Evolutionary conservation across 2,113 vertebrate genomes (phyloP).

Genomic region (Gopherus evgoodei): DNA sequence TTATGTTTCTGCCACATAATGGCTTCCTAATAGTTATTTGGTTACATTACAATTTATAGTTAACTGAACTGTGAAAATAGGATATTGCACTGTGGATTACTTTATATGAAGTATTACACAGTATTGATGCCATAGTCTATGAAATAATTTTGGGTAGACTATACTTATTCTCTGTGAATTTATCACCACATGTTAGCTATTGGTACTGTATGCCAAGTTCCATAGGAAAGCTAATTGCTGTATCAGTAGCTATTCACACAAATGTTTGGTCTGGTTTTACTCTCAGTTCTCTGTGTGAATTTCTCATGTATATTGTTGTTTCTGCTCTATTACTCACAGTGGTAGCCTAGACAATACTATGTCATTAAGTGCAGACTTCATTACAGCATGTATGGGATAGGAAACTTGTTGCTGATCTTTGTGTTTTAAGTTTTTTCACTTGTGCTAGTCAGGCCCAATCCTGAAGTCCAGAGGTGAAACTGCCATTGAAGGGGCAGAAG

Average conservation of each 20-base stretch:
- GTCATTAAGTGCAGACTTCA: neutral
- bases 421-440: slow-evolving; percentile 1
- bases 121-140: neutral
- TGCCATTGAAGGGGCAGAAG: neutral
- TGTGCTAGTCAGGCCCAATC: neutral
- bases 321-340: neutral
- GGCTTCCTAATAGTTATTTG: neutral
- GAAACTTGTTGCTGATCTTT: slow-evolving; percentile 21
- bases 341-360: neutral
- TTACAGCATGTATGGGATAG: neutral
- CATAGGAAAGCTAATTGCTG: neutral
- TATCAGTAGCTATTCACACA: neutral
- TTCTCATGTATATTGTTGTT: neutral
- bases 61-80: neutral
- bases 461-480: neutral
- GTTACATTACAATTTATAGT: neutral
- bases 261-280: neutral
- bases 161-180: neutral
- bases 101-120: neutral
- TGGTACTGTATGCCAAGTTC: neutral
- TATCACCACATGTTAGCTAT: rapidly evolving
- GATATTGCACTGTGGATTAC: neutral
- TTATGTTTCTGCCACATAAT: neutral
- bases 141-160: neutral
- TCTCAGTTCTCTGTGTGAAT: neutral